Conservation (phyloP, 2,797 vertebrate genomes). For the Acanthis flammea region DNA sequence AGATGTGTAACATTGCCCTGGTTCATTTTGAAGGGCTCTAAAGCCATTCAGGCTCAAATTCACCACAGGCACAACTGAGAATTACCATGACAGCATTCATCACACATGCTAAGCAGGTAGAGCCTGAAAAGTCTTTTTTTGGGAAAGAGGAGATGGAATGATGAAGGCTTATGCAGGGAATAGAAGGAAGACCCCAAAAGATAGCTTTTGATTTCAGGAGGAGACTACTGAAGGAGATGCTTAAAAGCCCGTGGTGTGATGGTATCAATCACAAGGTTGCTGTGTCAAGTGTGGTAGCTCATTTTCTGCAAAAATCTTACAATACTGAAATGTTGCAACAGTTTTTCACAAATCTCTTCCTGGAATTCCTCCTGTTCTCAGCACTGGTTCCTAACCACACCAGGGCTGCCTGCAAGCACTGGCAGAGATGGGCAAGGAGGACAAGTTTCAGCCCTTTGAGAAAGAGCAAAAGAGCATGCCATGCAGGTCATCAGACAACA, state of each 20-base stretch:
- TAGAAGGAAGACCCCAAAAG: not conserved
- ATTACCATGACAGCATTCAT: not conserved
- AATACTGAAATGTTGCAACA: not conserved
- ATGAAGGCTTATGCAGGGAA: not conserved
- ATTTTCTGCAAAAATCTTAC: not conserved
- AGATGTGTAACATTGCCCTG: not conserved
- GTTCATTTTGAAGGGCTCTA: not conserved
- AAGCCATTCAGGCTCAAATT: not conserved
- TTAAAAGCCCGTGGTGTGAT: not conserved
- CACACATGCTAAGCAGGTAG: not conserved
- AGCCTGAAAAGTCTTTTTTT: not conserved
- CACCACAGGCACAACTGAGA: not conserved
- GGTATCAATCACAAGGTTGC: not conserved
- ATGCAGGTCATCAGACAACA: not conserved
- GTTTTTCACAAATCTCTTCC: not conserved
- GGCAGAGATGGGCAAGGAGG: not conserved
- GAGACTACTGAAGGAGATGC: not conserved
- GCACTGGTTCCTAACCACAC: not conserved
- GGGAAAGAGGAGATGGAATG: not conserved
- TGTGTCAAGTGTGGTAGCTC: not conserved
- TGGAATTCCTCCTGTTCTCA: not conserved
- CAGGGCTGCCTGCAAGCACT: not conserved
- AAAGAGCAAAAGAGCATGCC: not conserved
- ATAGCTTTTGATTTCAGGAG: not conserved
- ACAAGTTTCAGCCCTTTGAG: not conserved